Evolutionary conservation across 2,888 invertebrate species (phyloP).

Genomic region (Archaeoteleia sp.): DNA sequence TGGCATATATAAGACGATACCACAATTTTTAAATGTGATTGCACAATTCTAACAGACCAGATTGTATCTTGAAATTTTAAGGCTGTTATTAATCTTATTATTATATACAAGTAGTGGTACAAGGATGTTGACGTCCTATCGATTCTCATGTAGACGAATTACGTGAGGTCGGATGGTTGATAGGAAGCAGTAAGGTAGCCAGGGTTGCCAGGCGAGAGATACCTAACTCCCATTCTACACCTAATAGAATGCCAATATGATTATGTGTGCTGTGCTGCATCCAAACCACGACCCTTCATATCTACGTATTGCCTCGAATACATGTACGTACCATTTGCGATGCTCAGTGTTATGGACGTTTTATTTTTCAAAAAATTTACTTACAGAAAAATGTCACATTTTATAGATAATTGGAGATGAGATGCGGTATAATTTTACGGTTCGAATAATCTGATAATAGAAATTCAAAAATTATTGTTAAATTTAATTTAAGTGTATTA

Average conservation of each 20-base stretch:
- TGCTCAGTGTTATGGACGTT: neutral
- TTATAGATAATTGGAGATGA: no score
- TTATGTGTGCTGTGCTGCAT: slow-evolving; percentile 67
- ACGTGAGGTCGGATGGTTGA: slow-evolving; percentile 41
- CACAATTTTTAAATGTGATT: neutral
- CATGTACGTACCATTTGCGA: slow-evolving; percentile 28
- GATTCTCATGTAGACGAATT: slow-evolving; percentile 44
- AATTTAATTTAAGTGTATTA: no score
- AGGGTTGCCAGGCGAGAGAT: slow-evolving; percentile 43
- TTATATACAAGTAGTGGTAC: slow-evolving; percentile 20
- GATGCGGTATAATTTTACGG: no score
- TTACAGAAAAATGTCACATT: no score
- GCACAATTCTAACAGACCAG: neutral
- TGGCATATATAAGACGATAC: neutral
- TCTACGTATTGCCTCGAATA: slow-evolving; percentile 50
- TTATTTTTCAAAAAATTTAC: neutral
- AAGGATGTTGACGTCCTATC: slow-evolving; percentile 45
- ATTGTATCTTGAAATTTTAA: slow-evolving; percentile 10
- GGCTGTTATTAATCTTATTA: slow-evolving; percentile 38
- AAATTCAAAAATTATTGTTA: no score
- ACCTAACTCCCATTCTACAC: slow-evolving; percentile 47
- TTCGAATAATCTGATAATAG: no score
- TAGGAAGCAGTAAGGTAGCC: slow-evolving; percentile 47
- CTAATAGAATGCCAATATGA: slow-evolving; percentile 72
- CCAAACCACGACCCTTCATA: slow-evolving; percentile 62